These are phyloP conservation scores for Macquaria australasica DNA, from an alignment of 2,113 vertebrate genomes.

Conservation along the genomic window DNA sequence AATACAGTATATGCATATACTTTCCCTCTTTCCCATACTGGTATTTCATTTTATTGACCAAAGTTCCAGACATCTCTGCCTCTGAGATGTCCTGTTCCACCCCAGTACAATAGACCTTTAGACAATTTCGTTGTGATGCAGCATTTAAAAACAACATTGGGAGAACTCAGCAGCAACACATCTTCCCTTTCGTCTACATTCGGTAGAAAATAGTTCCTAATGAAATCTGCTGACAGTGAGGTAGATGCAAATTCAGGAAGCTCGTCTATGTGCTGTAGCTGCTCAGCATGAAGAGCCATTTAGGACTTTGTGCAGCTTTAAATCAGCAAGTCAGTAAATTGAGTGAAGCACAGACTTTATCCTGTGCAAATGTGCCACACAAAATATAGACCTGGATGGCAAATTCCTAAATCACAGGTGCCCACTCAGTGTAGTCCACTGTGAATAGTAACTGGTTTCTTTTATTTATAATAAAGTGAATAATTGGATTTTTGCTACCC, in stretches of 20 bases:
- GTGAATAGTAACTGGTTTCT: background rate
- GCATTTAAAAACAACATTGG: constrained; percentile 1
- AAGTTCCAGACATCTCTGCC: constrained; percentile 1
- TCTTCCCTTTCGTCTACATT: background rate
- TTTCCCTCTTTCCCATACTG: background rate
- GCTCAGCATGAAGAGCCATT: constrained; percentile 39
- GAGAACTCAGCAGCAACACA: constrained; percentile 1
- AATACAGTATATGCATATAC: background rate
- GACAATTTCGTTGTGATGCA: background rate
- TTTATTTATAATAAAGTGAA: background rate
- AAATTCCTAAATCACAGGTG: background rate
- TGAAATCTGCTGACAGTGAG: constrained; percentile 49
- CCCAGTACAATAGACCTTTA: background rate
- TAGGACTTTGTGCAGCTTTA: constrained; percentile 34
- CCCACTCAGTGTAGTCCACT: background rate
- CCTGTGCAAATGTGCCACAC: constrained; percentile 19
- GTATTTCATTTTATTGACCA: constrained; percentile 7
- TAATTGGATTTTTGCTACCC: background rate
- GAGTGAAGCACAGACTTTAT: constrained; percentile 32
- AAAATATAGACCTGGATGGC: background rate
- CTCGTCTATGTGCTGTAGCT: constrained; percentile 39
- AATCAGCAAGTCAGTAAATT: constrained; percentile 51
- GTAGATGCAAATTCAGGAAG: constrained; percentile 37
- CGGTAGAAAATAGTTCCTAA: constrained; percentile 18
- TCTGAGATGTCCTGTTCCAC: background rate